Evolutionary conservation across 2,113 vertebrate genomes (phyloP).

Genomic region (Xiphophorus hellerii): DNA sequence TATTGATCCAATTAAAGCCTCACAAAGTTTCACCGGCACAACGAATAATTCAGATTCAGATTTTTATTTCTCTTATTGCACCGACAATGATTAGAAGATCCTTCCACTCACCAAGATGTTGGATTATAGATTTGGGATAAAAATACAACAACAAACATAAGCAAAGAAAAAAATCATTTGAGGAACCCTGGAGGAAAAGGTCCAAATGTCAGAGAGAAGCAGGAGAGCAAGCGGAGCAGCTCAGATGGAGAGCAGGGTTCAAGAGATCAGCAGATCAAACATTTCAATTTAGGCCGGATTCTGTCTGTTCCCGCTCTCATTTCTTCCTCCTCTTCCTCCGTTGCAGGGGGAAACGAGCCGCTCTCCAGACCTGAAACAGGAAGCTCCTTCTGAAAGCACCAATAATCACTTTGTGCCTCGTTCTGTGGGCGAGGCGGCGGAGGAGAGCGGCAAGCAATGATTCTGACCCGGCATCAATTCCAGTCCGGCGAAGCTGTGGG

Average conservation of each 20-base stretch:
- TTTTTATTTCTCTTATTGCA: too few relatives aligned
- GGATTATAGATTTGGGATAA: not conserved
- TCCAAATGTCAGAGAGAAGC: not conserved
- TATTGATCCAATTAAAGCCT: not conserved
- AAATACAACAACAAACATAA: not conserved
- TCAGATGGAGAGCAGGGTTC: not conserved
- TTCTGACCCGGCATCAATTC: slow-evolving; percentile 15
- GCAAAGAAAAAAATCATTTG: not conserved
- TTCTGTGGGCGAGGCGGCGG: not conserved
- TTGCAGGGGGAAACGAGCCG: not conserved
- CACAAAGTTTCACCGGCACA: too few relatives aligned
- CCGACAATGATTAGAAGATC: too few relatives aligned
- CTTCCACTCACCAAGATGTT: too few relatives aligned
- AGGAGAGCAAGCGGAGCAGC: not conserved
- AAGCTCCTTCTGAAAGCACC: slow-evolving; percentile 19
- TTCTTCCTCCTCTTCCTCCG: not conserved
- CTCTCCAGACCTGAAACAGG: not conserved
- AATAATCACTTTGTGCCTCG: slow-evolving; percentile 28
- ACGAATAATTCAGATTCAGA: too few relatives aligned
- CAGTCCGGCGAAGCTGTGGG: slow-evolving; percentile 46
- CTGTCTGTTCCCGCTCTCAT: not conserved
- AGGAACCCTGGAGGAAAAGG: not conserved
- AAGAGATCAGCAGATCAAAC: not conserved
- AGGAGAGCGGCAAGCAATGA: slow-evolving; percentile 7
- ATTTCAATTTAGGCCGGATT: slow-evolving; percentile 3